These are phyloP conservation scores for Drosophila rubida DNA, from an alignment of 2,888 invertebrate species.

Conservation along the genomic window DNA sequence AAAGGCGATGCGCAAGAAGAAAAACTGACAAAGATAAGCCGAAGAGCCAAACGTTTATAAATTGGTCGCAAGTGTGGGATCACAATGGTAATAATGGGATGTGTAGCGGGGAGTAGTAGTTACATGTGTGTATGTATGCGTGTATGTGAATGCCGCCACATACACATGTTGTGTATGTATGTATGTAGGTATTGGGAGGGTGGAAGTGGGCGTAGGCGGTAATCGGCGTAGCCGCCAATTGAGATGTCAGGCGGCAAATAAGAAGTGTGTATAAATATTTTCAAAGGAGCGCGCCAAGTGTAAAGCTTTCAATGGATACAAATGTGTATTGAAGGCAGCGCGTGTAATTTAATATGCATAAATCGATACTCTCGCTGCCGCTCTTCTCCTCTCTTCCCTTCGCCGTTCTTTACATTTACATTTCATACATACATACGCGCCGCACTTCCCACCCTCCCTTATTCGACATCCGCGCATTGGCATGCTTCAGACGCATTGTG, in stretches of 20 bases:
- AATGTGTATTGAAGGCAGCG: slow-evolving; percentile 54
- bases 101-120: background rate
- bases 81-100: slow-evolving; percentile 67
- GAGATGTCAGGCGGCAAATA: slow-evolving; percentile 61
- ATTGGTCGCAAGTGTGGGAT: slow-evolving; percentile 72
- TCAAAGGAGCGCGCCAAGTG: slow-evolving; percentile 31
- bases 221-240: slow-evolving; percentile 61
- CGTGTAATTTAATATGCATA: slow-evolving; percentile 81
- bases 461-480: slow-evolving; percentile 29
- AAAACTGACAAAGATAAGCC: slow-evolving; percentile 62
- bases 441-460: background rate
- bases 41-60: slow-evolving; percentile 74
- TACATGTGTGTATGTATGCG: background rate
- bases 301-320: slow-evolving; percentile 33
- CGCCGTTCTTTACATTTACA: slow-evolving; percentile 16
- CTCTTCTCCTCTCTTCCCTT: background rate
- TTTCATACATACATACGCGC: slow-evolving; percentile 3
- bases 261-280: slow-evolving; percentile 70
- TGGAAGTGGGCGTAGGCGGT: slow-evolving; percentile 20
- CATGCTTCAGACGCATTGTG: slow-evolving; percentile 54
- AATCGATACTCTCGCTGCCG: slow-evolving; percentile 74
- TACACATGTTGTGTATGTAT: background rate
- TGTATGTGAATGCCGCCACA: too few relatives aligned
- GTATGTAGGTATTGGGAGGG: too few relatives aligned
- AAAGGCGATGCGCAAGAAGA: slow-evolving; percentile 7